These are phyloP conservation scores for Lepidurus arcticus DNA, from an alignment of 1,140 invertebrate genomes.

Conservation along the genomic window DNA sequence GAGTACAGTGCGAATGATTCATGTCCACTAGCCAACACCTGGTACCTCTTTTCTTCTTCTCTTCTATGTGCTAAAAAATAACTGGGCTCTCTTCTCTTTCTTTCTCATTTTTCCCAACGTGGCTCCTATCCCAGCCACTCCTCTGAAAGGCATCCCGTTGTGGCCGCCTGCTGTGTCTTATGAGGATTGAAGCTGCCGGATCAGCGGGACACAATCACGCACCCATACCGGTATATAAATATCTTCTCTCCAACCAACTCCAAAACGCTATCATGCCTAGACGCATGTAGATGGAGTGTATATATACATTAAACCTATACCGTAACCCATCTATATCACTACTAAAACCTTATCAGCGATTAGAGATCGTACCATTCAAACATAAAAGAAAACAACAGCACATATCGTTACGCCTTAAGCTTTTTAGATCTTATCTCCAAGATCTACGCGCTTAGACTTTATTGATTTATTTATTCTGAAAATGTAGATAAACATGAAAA, in stretches of 20 bases:
- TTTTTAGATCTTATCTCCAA: not conserved
- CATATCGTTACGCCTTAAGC: not conserved
- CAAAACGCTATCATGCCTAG: not conserved
- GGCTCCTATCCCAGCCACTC: slow-evolving; percentile 6
- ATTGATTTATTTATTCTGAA: not conserved
- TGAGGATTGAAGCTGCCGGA: slow-evolving; percentile 20
- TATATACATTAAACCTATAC: not conserved
- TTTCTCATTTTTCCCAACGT: not conserved
- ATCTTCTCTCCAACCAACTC: not conserved
- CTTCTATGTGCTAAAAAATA: not conserved
- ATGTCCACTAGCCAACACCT: slow-evolving; percentile 17
- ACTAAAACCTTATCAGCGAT: slow-evolving; percentile 22
- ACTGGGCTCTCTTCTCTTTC: not conserved
- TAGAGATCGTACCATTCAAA: slow-evolving; percentile 10
- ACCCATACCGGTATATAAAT: slow-evolving; percentile 19
- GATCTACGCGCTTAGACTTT: not conserved
- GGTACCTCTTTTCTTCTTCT: not conserved
- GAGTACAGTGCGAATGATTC: slow-evolving; percentile 21
- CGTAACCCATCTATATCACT: slow-evolving; percentile 3
- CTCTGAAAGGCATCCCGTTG: slow-evolving; percentile 20
- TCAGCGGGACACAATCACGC: slow-evolving; percentile 16
- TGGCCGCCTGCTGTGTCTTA: slow-evolving; percentile 7
- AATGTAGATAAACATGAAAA: not conserved
- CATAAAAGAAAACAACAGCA: not conserved
- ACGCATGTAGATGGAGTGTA: not conserved